Evolutionary conservation across 2,797 vertebrate species (phyloP).

Genomic region (Fratercula arctica): DNA sequence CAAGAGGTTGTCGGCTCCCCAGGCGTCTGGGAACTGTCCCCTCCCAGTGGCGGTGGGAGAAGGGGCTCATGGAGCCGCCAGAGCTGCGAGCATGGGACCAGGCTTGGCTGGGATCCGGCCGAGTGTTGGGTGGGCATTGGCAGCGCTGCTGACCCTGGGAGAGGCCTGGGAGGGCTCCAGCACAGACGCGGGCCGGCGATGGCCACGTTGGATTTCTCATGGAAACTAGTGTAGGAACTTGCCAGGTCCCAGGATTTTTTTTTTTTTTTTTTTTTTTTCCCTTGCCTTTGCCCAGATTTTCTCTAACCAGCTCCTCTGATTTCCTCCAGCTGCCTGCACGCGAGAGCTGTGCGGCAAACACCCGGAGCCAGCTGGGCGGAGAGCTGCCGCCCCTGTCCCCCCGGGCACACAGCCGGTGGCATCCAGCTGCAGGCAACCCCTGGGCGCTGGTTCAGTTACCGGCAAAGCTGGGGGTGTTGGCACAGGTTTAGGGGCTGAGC

Average conservation of each 20-base stretch:
- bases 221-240: conserved; percentile 32
- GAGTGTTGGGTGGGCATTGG: conserved; percentile 40
- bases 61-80: accelerated
- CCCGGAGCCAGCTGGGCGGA: background rate
- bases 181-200: background rate
- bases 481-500: background rate
- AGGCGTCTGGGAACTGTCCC: background rate
- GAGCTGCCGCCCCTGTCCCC: background rate
- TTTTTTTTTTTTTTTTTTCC: background rate
- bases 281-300: conserved; percentile 57
- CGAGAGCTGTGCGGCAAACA: background rate
- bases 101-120: background rate
- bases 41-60: background rate
- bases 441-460: accelerated
- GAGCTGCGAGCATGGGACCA: background rate
- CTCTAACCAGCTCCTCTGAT: conserved; percentile 11
- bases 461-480: accelerated
- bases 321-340: conserved; percentile 57
- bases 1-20: background rate
- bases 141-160: background rate
- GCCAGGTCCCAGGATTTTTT: conserved; percentile 51
- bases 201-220: conserved; percentile 38
- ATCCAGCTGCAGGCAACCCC: accelerated
- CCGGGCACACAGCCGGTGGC: accelerated
- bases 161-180: conserved; percentile 46